Evolutionary conservation across 1,140 invertebrate species (phyloP), one percentile per base, ranked within the genome.

Genomic region (Neomicropteryx cornuta): DNA sequence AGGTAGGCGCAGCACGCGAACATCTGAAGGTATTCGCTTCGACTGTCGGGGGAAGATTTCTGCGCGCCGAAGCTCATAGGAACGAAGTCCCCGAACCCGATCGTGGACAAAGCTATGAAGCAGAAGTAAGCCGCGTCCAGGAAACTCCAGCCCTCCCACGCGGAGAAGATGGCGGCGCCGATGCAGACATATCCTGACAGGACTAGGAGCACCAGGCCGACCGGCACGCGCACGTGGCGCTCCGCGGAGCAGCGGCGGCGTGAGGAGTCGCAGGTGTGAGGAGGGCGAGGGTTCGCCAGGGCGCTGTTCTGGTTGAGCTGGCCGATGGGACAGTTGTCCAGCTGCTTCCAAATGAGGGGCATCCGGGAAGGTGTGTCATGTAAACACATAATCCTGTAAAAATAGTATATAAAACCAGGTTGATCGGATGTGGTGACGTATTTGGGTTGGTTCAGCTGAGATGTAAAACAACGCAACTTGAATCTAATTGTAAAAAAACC

Each of bases 101-200:
- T 89, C 1, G 87, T 91, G 0, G 83, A 81, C 33, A 91, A 68
- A 0, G 87, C 87, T 20, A 89, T 83, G 56, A 91, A 91, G 54
- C 86, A 88, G 58, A 89, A 90, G 59, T 91, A 91, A 14, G 81
- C 77, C 1, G 83, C 81, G 52, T 91, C 85, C 18, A 89, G 69
- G 49, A 87, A 81, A 17, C 73, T 80, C 84, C 85, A 87, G 33
- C 78, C 74, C 50, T 80, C 79, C 72, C 77, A 79, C 3, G 75
- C 62, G 4, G 78, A 80, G 56, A 85, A 85, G 33, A 79, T 69
- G 5, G 71, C 68, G 0, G 82, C 83, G 5, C 83, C 83, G 2
- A 79, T 55, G 43, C 76, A 75, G 21, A 87, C 75, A 55, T 87
- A 87, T 19, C 70, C 71, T 21, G 75, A 60, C 2, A 87, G 71